Base-by-base conservation (phyloP, 2,888 invertebrate genomes). In the Hipparchia semele region DNA sequence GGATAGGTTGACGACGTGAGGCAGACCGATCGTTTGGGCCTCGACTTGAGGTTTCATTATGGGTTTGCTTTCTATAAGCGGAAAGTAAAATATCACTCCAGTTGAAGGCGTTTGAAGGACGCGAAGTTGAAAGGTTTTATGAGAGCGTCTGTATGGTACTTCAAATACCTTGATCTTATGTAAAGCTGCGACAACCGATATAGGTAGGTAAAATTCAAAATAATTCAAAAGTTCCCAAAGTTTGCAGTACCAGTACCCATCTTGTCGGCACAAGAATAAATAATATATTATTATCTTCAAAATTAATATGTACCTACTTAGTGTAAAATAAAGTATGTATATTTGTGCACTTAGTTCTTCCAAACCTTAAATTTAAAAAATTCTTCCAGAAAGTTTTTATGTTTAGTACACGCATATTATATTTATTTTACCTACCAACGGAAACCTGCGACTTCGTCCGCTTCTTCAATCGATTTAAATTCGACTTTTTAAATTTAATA, bases 1-100 rank as follows among this genome's bases (percentile, higher is more conserved):
- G 73, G 73, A 73, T 75, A 70, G 73, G 71, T 75, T 75, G 73
- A 67, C 72, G 75, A 76, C 73, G 78, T 73, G 72, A 75, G 68
- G 70, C 69, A 70, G 74, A 62, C 74, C 73, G 72, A 74, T 72
- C 74, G 72, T 65, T 71, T 66, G 59, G 72, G 72, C 69, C 68
- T 75, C 70, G 67, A 75, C 74, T 69, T 66, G 75, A 46, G 69
- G 64, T 73, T 75, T 78, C 73, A 78, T 78, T 76, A 71, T 65
- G 67, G 74, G 45, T 73, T 68, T 58, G 69, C 70, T 74, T 75
- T 75, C 72, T 77, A 74, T 73, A 73, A 68, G 65, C 59, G 49
- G 59, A 51, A 60, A 60, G 68, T 68, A 68, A 68, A 68, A 68
- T 68, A 68, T 68, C 45, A 23, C 68, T 58, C 10, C 46, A 58